Base-by-base conservation (phyloP, 2,888 invertebrate species). In the Teleiodes luculella region DNA sequence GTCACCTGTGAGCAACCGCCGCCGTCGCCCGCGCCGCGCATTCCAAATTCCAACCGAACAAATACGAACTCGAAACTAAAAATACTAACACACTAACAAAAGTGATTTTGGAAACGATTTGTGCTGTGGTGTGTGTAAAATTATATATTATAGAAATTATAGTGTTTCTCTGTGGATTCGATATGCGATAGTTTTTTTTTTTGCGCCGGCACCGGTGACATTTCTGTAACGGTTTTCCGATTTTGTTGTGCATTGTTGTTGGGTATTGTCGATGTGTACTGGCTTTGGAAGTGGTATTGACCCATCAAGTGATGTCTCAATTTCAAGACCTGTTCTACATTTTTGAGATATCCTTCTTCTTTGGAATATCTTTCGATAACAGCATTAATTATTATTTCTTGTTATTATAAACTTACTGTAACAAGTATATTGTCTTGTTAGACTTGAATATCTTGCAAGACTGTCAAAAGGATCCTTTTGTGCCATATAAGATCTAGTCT, bases 1-100 rank as follows among this genome's bases (percentile, higher is more conserved):
- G 88, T 89, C 87, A 86, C 87, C 88, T 88, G 88, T 76, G 69
- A 76, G 80, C 81, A 68, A 69, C 78, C 83, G 83, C 73, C 70
- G 66, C 61, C 63, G 66, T 68, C 81, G 84, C 84, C 74, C 86
- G 85, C 83, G 83, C 78, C 66, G 68, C 67, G 68, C 63, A 71
- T 37, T 46, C 37, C 16, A 37, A 55, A 53, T 53, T 8, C 31
- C 41, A 48, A 39, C 33, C 51, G 39, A 20, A 37, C n/a, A 20
- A 33, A 28, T 30, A 48, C 47, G 39, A 48, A 54, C 48, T 41
- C 54, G 50, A 59, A 28, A 65, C 64, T 78, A 80, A 81, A 64
- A 64, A 68, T 55, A 80, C 72, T 81, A 80, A 82, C 62, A 66
- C 63, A 74, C 59, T 68, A 70, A 70, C 56, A 18, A 24, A 24